phyloP scores from a whole-genome alignment of 2,888 invertebrate genomes.

The Mythimna vitellina region DNA sequence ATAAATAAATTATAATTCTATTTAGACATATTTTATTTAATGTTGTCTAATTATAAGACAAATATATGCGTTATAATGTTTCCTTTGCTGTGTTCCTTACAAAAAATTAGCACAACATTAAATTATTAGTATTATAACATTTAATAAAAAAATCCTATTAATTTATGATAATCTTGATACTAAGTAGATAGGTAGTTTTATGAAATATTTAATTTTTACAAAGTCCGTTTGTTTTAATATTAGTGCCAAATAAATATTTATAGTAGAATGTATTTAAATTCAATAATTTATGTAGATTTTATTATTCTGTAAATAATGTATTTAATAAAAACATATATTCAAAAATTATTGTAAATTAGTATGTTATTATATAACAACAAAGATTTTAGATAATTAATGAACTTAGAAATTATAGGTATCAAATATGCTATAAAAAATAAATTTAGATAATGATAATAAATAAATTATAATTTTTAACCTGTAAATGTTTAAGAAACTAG shows the following conservation, averaged over 20 bases:
- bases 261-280: conserved; percentile 65
- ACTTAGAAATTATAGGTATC: conserved; percentile 57
- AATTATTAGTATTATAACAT: conserved; percentile 42
- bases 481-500: conserved; percentile 63
- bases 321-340: conserved; percentile 54
- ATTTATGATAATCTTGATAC: conserved; percentile 57
- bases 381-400: conserved; percentile 51
- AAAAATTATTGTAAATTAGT: conserved; percentile 60
- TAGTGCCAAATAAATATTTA: conserved; percentile 74
- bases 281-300: conserved; percentile 60
- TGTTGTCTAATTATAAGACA: conserved; percentile 26
- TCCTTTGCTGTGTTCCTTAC: conserved; percentile 41
- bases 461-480: conserved; percentile 61
- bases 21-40: conserved; percentile 15
- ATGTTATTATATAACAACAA: conserved; percentile 57
- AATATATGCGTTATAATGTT: conserved; percentile 18
- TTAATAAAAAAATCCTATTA: conserved; percentile 57
- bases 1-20: neutral
- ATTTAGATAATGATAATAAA: conserved; percentile 56
- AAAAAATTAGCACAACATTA: conserved; percentile 62
- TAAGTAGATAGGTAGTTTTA: conserved; percentile 69
- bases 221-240: conserved; percentile 62
- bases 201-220: conserved; percentile 63
- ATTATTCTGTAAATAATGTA: conserved; percentile 61
- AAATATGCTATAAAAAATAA: conserved; percentile 54